Base-by-base conservation (phyloP, 2,797 vertebrate species). In the Nannoperca obscura region DNA sequence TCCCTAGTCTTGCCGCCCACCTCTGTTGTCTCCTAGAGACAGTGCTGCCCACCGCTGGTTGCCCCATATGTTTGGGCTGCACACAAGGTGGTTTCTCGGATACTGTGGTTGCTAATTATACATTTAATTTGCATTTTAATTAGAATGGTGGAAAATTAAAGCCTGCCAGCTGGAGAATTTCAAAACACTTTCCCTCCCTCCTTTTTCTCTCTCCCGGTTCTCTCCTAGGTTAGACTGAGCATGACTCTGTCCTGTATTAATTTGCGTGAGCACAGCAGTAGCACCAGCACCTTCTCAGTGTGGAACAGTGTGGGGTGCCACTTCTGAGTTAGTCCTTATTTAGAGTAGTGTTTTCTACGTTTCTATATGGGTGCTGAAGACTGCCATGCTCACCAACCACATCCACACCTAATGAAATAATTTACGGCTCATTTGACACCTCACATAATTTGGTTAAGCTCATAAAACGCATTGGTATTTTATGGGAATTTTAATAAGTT, bases 61-160 rank as follows among this genome's bases (percentile, higher is more conserved):
- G 66, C 93, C 97, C 97, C 98, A 99, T 99, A 99, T 99, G 97
- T 97, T 97, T 97, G 95, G 96, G 95, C 96, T 93, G 95, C 92
- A 94, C 95, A 95, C 96, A 97, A 97, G 97, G 97, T 97, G 97
- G 96, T 96, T 98, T 97, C 97, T 97, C 96, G 97, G 97, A 98
- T 98, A 97, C 97, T 95, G 94, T 97, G 97, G 96, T 97, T 98
- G 97, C 98, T 99, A 99, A 99, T 99, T 99, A 99, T 99, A 99
- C 98, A 99, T 99, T 99, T 98, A 98, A 99, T 99, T 99, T 99
- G 98, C 98, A 99, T 99, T 99, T 99, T 99, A 99, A 99, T 99
- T 99, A 99, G 97, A 98, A 98, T 96, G 97, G 96, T 96, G 96
- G 97, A 97, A 99, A 99, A 99, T 99, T 98, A 99, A 98, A 98